A percentile compares a stretch with the other conserved stretches of the same genome.
Conservation (phyloP, 2,888 invertebrate species). For the Sarcophaga carnaria region DNA sequence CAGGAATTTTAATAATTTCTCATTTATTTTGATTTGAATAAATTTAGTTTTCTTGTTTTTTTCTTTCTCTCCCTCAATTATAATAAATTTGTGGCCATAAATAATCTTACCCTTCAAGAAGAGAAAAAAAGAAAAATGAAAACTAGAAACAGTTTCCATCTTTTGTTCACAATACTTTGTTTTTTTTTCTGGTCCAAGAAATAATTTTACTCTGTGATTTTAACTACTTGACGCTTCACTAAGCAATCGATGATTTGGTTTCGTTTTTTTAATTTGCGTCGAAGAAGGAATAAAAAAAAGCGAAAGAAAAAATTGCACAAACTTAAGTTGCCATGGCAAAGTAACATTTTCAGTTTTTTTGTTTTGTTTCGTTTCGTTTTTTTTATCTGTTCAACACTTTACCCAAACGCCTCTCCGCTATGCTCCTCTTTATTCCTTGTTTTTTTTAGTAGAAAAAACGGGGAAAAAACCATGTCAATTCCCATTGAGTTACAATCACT, state of each 20-base stretch:
- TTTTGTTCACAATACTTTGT: not conserved
- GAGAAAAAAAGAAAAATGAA: not conserved
- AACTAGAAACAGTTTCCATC: not conserved
- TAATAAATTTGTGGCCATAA: not conserved
- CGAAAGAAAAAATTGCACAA: conserved; percentile 10
- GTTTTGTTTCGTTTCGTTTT: not conserved
- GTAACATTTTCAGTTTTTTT: not conserved
- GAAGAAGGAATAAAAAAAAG: not conserved
- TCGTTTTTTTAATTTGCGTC: not conserved
- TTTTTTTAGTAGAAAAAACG: not conserved
- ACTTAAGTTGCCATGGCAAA: conserved; percentile 14
- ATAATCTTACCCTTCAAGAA: not conserved
- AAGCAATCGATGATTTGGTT: not conserved
- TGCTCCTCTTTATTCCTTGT: too few relatives aligned
- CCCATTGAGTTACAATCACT: conserved; percentile 56
- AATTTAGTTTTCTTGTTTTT: too few relatives aligned
- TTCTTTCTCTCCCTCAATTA: not conserved
- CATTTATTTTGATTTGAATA: too few relatives aligned
- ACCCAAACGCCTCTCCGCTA: not conserved
- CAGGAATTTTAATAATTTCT: too few relatives aligned
- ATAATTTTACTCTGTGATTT: conserved; percentile 1
- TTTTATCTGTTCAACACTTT: conserved; percentile 35
- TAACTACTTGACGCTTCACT: conserved; percentile 32
- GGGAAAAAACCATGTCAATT: conserved; percentile 42
- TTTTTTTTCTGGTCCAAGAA: not conserved